Base-by-base conservation (phyloP, 2,797 vertebrate species). In the Enteromius mattozi region DNA sequence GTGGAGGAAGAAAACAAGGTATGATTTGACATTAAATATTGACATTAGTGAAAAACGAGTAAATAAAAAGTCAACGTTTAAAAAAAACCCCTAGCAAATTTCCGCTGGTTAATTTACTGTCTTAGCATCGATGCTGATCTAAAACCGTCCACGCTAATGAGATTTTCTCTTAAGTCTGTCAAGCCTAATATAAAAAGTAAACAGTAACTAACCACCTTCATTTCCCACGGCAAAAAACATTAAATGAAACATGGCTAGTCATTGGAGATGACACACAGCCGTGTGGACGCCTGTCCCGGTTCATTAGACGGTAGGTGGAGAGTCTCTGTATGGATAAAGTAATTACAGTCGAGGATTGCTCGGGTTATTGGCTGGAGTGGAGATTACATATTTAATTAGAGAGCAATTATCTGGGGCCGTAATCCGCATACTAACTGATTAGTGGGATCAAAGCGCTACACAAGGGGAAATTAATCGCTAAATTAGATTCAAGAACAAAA, bases 371-470 rank as follows among this genome's bases (percentile, higher is more conserved):
- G 82, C 82, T 84, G 76, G 83, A 84, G 76, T 84, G 66, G 76
- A 84, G 76, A 84, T 84, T 84, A 84, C 76, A 84, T 84, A 84
- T 84, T 84, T 84, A 78, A 84, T 84, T 84, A 84, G 40, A 63
- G 83, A 84, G 83, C 83, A 84, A 84, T 84, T 84, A 84, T 84
- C 76, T 79, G 54, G 66, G 37, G 65, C 82, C 21, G 14, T 78
- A 84, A 84, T 84, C 51, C 82, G 51, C 82, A 78, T 59, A 59
- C 82, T 78, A 79, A 77, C 82, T 83, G 82, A 83, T 83, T 83
- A 83, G 63, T 17, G 5, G 63, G 74, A 83, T 71, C 76, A 84
- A 71, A 71, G 82, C 76, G 4, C 21, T 71, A 72, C 82, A 84
- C 75, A 61, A 78, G 76, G 82, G 82, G 30, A 78, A 79, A 84